Conservation (phyloP, 2,113 vertebrate genomes). For the Heptranchias perlo region DNA sequence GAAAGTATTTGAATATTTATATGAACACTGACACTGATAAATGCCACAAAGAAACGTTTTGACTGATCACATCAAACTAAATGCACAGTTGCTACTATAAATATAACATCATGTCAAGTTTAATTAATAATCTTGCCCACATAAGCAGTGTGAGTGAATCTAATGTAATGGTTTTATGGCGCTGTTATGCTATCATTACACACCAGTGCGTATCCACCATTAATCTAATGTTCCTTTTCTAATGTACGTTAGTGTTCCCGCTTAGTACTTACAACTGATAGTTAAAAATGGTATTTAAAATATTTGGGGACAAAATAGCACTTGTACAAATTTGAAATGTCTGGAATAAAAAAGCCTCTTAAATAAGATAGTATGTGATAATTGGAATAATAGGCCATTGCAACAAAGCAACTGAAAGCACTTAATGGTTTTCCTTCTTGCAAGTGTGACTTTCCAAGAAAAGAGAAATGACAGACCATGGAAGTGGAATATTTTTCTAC, state of each 20-base stretch:
- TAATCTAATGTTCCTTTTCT: constrained; percentile 26
- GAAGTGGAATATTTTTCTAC: background rate
- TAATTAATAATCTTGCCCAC: constrained; percentile 33
- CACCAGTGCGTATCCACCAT: background rate
- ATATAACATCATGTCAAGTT: constrained; percentile 34
- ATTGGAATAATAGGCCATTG: background rate
- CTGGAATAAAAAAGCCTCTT: background rate
- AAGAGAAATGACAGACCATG: background rate
- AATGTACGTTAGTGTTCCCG: background rate
- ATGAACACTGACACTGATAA: constrained; percentile 27
- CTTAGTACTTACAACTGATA: background rate
- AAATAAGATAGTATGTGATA: background rate
- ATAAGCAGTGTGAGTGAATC: constrained; percentile 31
- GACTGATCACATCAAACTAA: constrained; percentile 25
- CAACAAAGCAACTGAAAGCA: background rate
- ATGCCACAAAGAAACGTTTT: constrained; percentile 28
- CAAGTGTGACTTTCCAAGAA: background rate
- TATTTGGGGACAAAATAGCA: background rate
- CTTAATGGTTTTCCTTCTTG: background rate
- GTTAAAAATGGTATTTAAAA: constrained; percentile 26
- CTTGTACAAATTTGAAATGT: background rate
- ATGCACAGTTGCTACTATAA: constrained; percentile 33
- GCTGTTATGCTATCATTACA: constrained; percentile 29
- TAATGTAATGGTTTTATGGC: constrained; percentile 29
- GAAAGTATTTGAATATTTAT: constrained; percentile 30